A percentile compares a stretch with the other conserved stretches of the same genome.
Conservation (phyloP, 2,888 invertebrate genomes). For the Amphipyra tragopoginis region DNA sequence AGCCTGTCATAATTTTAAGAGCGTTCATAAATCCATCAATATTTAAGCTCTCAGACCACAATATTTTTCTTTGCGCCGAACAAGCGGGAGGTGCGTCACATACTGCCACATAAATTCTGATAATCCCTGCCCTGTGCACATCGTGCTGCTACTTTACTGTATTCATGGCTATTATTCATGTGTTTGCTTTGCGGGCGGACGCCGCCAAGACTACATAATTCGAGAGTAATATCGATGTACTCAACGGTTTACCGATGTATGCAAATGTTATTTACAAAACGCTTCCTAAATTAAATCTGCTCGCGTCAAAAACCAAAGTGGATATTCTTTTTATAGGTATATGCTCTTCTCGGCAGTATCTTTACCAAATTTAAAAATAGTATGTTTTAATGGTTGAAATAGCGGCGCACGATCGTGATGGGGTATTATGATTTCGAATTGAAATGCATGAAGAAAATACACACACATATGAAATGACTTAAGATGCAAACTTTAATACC, state of each 20-base stretch:
- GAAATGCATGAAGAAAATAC: neutral
- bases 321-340: constrained; percentile 21
- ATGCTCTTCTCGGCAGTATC: neutral
- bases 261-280: constrained; percentile 38
- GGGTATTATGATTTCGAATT: constrained; percentile 10
- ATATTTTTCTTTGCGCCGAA: constrained; percentile 82
- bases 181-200: constrained; percentile 80
- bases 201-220: constrained; percentile 82
- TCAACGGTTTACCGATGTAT: constrained; percentile 61
- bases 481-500: too few relatives aligned
- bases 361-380: constrained; percentile 6
- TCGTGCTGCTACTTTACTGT: constrained; percentile 76
- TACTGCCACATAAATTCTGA: constrained; percentile 85
- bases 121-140: constrained; percentile 82
- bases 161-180: constrained; percentile 82
- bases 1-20: constrained; percentile 86
- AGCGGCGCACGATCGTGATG: constrained; percentile 1
- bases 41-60: constrained; percentile 85
- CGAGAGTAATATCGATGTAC: constrained; percentile 74
- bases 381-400: constrained; percentile 22
- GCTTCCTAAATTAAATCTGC: constrained; percentile 30
- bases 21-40: constrained; percentile 89
- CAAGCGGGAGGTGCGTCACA: constrained; percentile 82
- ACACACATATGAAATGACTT: too few relatives aligned
- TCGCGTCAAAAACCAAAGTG: constrained; percentile 23